These are phyloP conservation scores for Tortricodes alternella DNA, from an alignment of 2,888 invertebrate genomes.

Conservation along the genomic window DNA sequence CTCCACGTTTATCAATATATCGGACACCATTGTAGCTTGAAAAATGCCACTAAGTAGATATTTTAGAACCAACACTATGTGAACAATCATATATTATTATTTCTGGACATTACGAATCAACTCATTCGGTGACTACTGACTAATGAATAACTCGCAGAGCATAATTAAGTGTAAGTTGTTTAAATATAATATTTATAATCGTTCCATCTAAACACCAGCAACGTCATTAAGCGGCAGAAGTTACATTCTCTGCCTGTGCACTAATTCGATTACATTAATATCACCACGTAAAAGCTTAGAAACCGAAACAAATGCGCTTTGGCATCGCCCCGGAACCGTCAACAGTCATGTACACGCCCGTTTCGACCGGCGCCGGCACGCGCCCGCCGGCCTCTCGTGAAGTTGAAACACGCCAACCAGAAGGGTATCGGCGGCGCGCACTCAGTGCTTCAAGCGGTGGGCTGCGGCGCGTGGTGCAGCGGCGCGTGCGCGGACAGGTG, in stretches of 20 bases:
- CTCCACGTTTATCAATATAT: slow-evolving; percentile 9
- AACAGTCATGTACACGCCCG: no score
- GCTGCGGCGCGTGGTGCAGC: slow-evolving; percentile 48
- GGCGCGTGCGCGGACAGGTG: slow-evolving; percentile 84
- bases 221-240: no score
- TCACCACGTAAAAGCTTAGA: background rate
- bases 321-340: no score
- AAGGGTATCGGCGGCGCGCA: background rate
- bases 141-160: slow-evolving; percentile 15
- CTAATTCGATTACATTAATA: slow-evolving; percentile 4
- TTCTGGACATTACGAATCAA: slow-evolving; percentile 7
- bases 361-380: background rate
- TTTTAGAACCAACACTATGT: background rate
- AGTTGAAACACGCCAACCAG: slow-evolving; percentile 15
- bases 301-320: background rate
- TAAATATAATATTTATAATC: slow-evolving; percentile 7
- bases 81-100: slow-evolving; percentile 4
- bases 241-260: slow-evolving; percentile 5
- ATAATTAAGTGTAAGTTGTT: slow-evolving; percentile 17
- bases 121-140: background rate
- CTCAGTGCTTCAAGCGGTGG: slow-evolving; percentile 54
- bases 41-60: slow-evolving; percentile 6
- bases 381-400: background rate
- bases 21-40: background rate
- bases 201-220: slow-evolving; percentile 6